These are phyloP conservation scores for Ophion obscuratus DNA, from an alignment of 2,888 invertebrate species.

Conservation along the genomic window DNA sequence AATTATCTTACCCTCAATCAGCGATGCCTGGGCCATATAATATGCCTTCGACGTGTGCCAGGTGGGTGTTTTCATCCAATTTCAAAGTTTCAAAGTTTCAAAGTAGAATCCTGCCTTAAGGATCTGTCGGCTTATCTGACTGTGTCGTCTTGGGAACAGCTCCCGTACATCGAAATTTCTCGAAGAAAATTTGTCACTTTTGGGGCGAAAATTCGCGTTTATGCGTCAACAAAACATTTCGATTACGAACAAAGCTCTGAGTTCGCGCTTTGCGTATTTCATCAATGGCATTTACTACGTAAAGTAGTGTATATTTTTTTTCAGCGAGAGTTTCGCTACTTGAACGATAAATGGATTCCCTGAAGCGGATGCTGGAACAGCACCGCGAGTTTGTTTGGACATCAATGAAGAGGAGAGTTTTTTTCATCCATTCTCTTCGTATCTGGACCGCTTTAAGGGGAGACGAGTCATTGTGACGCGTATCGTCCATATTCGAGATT, in stretches of 20 bases:
- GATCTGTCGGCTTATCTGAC: no score
- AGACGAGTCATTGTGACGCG: neutral
- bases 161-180: no score
- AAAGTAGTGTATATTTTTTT: slow-evolving; percentile 32
- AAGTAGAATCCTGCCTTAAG: no score
- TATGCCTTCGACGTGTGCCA: no score
- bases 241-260: neutral
- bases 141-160: no score
- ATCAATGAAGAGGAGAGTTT: neutral
- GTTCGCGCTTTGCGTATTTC: neutral
- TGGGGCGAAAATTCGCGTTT: neutral
- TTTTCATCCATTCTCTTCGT: neutral
- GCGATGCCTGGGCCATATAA: no score
- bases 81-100: no score
- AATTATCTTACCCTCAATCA: no score
- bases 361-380: neutral
- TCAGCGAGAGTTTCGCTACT: slow-evolving; percentile 17
- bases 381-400: neutral
- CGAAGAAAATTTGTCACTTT: no score
- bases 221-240: neutral
- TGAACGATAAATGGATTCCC: slow-evolving; percentile 13
- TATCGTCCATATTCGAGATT: neutral
- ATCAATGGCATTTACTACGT: slow-evolving; percentile 7
- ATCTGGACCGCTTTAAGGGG: neutral
- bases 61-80: no score